phyloP scores from a whole-genome alignment of 53 echinoderm and acorn worm genomes.

The Zoroaster sp. region DNA sequence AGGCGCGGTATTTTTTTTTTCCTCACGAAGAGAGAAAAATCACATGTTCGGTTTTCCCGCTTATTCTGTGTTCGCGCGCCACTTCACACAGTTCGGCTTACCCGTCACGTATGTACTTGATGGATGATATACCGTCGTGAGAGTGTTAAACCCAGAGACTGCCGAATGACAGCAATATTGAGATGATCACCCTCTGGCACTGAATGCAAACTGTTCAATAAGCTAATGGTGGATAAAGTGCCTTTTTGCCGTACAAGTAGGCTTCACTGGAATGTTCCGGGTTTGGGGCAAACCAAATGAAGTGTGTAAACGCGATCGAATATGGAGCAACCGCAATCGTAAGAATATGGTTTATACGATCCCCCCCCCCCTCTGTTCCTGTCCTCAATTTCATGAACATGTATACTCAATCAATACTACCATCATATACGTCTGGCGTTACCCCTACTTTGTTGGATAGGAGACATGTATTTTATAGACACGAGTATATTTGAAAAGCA shows the following conservation, averaged over 20 bases:
- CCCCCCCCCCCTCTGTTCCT: background rate
- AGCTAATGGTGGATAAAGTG: slow-evolving; percentile 1
- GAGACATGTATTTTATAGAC: background rate
- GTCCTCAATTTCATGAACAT: background rate
- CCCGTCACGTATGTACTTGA: background rate
- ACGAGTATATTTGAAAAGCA: background rate
- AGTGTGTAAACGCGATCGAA: background rate
- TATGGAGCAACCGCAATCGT: background rate
- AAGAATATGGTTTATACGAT: background rate
- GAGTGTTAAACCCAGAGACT: background rate
- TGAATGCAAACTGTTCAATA: slow-evolving; percentile 19
- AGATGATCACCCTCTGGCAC: background rate
- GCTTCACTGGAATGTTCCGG: background rate
- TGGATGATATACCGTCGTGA: background rate
- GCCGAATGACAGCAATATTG: background rate
- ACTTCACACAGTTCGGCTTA: background rate
- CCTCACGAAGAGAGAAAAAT: background rate
- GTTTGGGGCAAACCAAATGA: background rate
- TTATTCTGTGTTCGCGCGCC: background rate
- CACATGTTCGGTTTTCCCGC: slow-evolving; percentile 33
- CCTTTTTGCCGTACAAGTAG: background rate
- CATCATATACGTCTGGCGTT: background rate
- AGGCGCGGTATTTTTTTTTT: background rate
- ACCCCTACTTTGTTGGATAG: background rate
- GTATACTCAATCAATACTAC: background rate